A percentile compares a stretch with the other conserved stretches of the same genome.
Conservation (phyloP, 64 coral and sea anemone species). For the Orbicella faveolata region DNA sequence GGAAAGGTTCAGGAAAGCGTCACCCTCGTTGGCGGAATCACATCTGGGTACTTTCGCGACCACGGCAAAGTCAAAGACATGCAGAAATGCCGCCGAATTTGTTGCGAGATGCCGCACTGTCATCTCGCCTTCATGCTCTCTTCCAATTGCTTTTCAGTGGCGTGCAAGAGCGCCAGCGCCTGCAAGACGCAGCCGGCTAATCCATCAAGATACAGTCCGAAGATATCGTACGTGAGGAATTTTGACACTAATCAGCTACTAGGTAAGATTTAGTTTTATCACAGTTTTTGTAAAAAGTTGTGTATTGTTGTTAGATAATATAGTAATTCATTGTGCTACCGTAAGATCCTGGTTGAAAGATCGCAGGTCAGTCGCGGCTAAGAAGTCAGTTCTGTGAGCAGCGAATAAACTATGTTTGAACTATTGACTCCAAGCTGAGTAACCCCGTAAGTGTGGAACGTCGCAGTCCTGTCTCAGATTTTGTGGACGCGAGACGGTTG, state of each 20-base stretch:
- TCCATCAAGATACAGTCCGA: slow-evolving; percentile 72
- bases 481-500: too few species aligned
- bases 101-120: slow-evolving; percentile 94
- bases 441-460: too few species aligned
- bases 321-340: too few species aligned
- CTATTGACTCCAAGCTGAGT: too few species aligned
- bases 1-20: slow-evolving; percentile 67
- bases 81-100: slow-evolving; percentile 82
- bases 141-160: slow-evolving; percentile 91
- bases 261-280: slow-evolving; percentile 29
- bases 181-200: slow-evolving; percentile 81
- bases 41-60: slow-evolving; percentile 88
- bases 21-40: slow-evolving; percentile 83
- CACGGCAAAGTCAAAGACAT: slow-evolving; percentile 93
- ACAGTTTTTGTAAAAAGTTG: background rate
- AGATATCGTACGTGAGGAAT: slow-evolving; percentile 80
- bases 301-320: too few species aligned
- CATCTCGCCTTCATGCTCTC: slow-evolving; percentile 93
- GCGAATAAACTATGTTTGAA: too few species aligned
- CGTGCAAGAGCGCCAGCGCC: slow-evolving; percentile 73
- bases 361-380: too few species aligned
- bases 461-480: too few species aligned
- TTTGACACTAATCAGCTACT: slow-evolving; percentile 69
- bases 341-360: too few species aligned
- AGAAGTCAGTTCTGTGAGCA: too few species aligned